Base-by-base conservation (phyloP, 2,888 invertebrate genomes). In the Tubulanus polymorphus region DNA sequence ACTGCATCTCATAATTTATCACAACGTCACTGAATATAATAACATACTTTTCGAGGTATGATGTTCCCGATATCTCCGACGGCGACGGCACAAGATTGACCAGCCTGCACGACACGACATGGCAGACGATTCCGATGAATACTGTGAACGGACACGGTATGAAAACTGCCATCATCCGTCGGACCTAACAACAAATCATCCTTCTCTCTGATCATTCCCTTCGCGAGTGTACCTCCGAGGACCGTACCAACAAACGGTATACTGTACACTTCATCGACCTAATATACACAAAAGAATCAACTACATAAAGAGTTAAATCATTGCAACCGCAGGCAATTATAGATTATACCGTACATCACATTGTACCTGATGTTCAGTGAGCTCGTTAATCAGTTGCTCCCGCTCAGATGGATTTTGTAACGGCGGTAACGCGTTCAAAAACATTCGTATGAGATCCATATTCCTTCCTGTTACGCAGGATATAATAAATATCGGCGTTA, bases 71-170 rank as follows among this genome's bases (percentile, higher is more conserved):
- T 61, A 57, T 71, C 65, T 65, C 84, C 85, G 3, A 93, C 79
- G 26, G 88, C 88, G 37, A 93, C 79, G 2, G 92, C 90, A 0
- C 94, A 93, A 65, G 91, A 90, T 78, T 95, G 93, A 0, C 93
- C 92, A 0, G 93, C 93, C 59, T 89, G 84, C 2, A 94, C 95
- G 53, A 87, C 81, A 41, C 91, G 85, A 73, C 93, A 92, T 0
- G 93, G 91, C 5, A 93, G 90, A 64, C 94, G 87, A 79, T 96
- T 94, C 3, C 96, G 84, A 80, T 95, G 93, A 53, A 97, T 86
- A 2, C 91, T 91, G 63, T 88, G 87, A 3, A 97, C 88, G 15
- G 82, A 82, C 0, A 90, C 90, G 8, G 86, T 83, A 50, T 85
- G 84, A 79, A 94, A 96, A 47, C 66, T 64, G 35, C 79, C 80